A percentile compares a stretch with the other conserved stretches of the same genome.
Conservation (phyloP, 2,113 vertebrate genomes). For the Plecotus auritus region DNA sequence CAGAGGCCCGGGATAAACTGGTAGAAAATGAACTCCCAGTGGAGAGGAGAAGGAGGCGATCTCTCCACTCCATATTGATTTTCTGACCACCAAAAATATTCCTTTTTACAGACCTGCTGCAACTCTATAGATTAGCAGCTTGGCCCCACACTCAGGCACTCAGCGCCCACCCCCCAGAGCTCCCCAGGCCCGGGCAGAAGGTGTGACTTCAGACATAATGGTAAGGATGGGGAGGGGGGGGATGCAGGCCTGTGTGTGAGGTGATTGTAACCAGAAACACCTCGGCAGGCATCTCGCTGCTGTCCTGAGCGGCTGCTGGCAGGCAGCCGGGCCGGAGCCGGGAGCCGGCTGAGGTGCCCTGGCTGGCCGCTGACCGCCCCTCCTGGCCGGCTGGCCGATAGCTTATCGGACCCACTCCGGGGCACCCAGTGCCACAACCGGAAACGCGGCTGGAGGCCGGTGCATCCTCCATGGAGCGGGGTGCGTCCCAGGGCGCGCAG, state of each 20-base stretch:
- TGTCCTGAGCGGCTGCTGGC: constrained; percentile 74
- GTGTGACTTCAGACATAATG: constrained; percentile 82
- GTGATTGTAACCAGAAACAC: constrained; percentile 98
- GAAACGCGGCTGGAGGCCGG: constrained; percentile 77
- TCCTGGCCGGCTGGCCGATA: constrained; percentile 75
- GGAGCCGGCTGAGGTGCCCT: constrained; percentile 63
- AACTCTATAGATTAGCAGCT: constrained; percentile 73
- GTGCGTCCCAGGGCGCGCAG: not conserved
- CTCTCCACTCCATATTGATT: constrained; percentile 47
- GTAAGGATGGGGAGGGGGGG: constrained; percentile 80
- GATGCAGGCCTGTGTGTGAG: constrained; percentile 95
- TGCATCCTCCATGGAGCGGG: not conserved
- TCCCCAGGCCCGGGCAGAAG: constrained; percentile 76
- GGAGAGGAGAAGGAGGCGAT: not conserved
- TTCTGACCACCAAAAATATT: constrained; percentile 66
- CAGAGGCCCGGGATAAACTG: not conserved
- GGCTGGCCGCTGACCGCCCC: constrained; percentile 69
- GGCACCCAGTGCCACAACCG: constrained; percentile 81
- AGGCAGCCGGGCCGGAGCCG: constrained; percentile 69
- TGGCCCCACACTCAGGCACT: not conserved
- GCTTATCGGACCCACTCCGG: constrained; percentile 83
- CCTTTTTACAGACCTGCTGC: constrained; percentile 73
- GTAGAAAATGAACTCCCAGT: not conserved
- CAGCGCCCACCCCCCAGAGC: constrained; percentile 8
- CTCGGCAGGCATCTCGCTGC: constrained; percentile 89